Conservation (phyloP, 2,113 vertebrate species). For the Rhinoderma darwinii region DNA sequence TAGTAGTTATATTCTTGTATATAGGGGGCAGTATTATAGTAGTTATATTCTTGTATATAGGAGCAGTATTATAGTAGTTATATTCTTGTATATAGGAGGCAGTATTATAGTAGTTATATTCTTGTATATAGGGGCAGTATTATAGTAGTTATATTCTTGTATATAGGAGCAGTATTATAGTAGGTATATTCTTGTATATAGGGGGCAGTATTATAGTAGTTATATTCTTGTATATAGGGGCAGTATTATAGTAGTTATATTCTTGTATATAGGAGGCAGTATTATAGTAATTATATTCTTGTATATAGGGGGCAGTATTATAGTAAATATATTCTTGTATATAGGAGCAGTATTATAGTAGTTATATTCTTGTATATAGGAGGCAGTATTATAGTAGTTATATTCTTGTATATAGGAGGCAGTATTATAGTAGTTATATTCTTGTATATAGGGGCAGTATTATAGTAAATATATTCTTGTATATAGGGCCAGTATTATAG, state of each 20-base stretch:
- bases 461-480: background rate
- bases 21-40: background rate
- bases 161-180: background rate
- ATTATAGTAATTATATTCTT: background rate
- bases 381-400: constrained; percentile 8
- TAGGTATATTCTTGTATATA: background rate
- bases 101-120: background rate
- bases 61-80: background rate
- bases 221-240: background rate
- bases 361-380: constrained; percentile 6
- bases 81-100: background rate
- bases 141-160: constrained; percentile 9
- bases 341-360: background rate
- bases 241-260: constrained; percentile 9
- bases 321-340: constrained; percentile 1
- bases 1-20: background rate
- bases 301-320: background rate
- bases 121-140: background rate
- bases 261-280: constrained; percentile 2
- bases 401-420: background rate
- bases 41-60: constrained; percentile 1
- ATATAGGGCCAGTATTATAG: too few species aligned
- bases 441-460: background rate
- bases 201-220: constrained; percentile 3
- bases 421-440: constrained; percentile 11